These are phyloP conservation scores for Enteromius afrohamiltoni DNA, from an alignment of 2,797 vertebrate species.

Conservation along the genomic window DNA sequence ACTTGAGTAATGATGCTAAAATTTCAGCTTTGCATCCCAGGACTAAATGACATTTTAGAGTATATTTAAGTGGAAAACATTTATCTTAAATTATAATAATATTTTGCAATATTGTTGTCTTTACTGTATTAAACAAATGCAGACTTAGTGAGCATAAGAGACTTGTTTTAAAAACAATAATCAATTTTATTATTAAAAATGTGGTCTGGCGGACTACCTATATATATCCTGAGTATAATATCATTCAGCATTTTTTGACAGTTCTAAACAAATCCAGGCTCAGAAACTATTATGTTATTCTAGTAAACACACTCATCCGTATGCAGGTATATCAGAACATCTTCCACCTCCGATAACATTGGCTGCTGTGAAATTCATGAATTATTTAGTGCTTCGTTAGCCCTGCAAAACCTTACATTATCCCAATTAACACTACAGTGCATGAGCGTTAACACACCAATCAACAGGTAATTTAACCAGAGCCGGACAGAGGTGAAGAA, in stretches of 20 bases:
- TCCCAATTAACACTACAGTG: slow-evolving; percentile 44
- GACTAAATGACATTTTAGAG: neutral
- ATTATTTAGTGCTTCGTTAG: slow-evolving; percentile 53
- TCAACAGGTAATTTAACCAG: slow-evolving; percentile 48
- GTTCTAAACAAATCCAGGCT: neutral
- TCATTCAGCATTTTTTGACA: neutral
- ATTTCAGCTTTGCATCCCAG: neutral
- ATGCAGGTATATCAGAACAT: slow-evolving; percentile 13
- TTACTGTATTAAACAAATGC: neutral
- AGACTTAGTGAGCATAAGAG: neutral
- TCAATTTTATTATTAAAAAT: neutral
- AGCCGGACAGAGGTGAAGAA: slow-evolving; percentile 12
- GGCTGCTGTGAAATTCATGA: slow-evolving; percentile 32
- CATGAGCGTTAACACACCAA: neutral
- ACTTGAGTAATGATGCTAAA: neutral
- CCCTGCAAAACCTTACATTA: slow-evolving; percentile 35
- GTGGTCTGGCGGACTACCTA: neutral
- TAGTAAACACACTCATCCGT: neutral
- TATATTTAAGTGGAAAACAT: neutral
- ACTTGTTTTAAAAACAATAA: neutral
- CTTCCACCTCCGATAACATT: neutral
- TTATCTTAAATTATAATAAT: neutral
- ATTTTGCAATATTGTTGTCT: neutral
- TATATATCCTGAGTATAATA: neutral
- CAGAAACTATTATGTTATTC: neutral